phyloP scores from a whole-genome alignment of 2,113 vertebrate species.

The Verasper variegatus region DNA sequence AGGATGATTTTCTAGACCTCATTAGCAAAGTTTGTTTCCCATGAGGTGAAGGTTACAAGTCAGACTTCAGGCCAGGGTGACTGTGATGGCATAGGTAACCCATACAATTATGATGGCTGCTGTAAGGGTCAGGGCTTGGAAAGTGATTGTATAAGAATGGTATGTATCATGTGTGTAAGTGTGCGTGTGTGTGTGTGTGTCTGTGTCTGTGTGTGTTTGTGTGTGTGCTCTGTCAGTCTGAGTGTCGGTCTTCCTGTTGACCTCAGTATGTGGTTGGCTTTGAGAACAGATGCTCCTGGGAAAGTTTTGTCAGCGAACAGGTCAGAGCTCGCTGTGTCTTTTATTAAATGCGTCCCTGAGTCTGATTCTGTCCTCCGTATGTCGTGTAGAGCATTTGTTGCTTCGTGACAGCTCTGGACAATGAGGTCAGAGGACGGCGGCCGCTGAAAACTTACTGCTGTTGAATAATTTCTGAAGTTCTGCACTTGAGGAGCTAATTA shows the following conservation, averaged over 20 bases:
- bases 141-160: constrained; percentile 10
- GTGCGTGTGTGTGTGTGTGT: not conserved
- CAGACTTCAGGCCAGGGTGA: constrained; percentile 17
- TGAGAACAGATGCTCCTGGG: constrained; percentile 64
- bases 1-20: constrained; percentile 33
- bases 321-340: constrained; percentile 61
- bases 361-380: constrained; percentile 56
- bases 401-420: constrained; percentile 53
- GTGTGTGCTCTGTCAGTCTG: constrained; percentile 7
- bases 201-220: constrained; percentile 3
- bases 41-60: constrained; percentile 24
- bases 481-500: constrained; percentile 33
- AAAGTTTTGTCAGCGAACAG: constrained; percentile 18
- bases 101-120: constrained; percentile 6
- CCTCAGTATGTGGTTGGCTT: constrained; percentile 39
- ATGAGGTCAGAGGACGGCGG: constrained; percentile 48
- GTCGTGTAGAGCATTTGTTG: constrained; percentile 55
- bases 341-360: constrained; percentile 58
- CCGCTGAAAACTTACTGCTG: constrained; percentile 33
- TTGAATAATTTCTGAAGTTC: constrained; percentile 27
- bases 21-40: constrained; percentile 41
- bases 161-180: not conserved
- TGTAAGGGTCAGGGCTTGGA: not conserved
- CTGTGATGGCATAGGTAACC: not conserved
- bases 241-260: constrained; percentile 49